These are phyloP conservation scores for Tetragonula clypearis DNA, from an alignment of 1,140 invertebrate genomes.

Conservation along the genomic window DNA sequence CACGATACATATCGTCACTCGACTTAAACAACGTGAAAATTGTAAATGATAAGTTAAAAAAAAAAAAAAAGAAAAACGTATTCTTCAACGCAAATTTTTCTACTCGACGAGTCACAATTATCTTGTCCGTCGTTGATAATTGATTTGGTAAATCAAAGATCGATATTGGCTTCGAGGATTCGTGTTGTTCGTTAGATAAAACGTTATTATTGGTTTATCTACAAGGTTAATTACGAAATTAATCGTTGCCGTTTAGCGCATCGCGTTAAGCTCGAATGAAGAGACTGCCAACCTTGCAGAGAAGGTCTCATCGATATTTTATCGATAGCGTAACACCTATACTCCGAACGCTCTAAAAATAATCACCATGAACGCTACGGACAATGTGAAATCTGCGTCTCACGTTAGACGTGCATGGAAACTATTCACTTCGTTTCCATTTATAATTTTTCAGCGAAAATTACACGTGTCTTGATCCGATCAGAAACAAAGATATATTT, in stretches of 20 bases:
- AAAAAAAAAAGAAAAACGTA: no score
- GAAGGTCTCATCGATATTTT: constrained; percentile 48
- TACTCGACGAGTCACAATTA: no score
- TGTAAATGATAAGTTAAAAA: no score
- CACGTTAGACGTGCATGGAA: not conserved
- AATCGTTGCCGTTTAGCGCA: constrained; percentile 25
- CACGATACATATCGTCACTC: no score
- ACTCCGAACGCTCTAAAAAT: constrained; percentile 36
- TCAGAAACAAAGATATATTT: not conserved
- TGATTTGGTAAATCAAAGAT: not conserved
- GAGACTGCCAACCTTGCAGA: constrained; percentile 37
- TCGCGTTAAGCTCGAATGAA: constrained; percentile 19
- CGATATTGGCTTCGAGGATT: no score
- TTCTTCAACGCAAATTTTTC: no score
- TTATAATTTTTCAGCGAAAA: not conserved
- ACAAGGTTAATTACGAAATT: constrained; percentile 38
- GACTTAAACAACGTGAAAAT: no score
- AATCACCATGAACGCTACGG: constrained; percentile 24
- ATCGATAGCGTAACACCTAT: constrained; percentile 39
- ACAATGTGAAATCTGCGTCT: constrained; percentile 39
- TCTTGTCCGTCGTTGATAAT: not conserved
- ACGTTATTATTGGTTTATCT: constrained; percentile 16
- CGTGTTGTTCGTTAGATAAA: not conserved
- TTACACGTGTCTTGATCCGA: not conserved
- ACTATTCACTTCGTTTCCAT: not conserved